These are phyloP conservation scores for Sitophilus oryzae DNA, from an alignment of 1,140 invertebrate genomes.

Conservation along the genomic window DNA sequence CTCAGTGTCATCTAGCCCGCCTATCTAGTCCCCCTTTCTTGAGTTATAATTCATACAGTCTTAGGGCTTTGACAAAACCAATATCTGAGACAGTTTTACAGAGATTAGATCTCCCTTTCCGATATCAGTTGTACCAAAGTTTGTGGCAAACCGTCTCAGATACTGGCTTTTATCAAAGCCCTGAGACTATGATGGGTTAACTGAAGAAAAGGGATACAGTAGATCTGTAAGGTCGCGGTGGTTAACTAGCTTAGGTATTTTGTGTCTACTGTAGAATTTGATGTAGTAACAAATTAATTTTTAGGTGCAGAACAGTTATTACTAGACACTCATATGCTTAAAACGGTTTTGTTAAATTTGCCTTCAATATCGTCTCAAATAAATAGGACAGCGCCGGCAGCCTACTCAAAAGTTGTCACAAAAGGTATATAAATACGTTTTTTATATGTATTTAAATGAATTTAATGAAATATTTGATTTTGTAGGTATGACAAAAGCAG, in stretches of 20 bases:
- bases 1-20: no score
- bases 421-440: slow-evolving; percentile 56
- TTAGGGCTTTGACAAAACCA: no score
- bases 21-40: no score
- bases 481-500: slow-evolving; percentile 83
- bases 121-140: no score
- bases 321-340: slow-evolving; percentile 94
- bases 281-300: slow-evolving; percentile 38
- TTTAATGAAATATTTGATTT: background rate
- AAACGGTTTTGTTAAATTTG: slow-evolving; percentile 91
- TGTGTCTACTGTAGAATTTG: background rate
- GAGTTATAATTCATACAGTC: no score
- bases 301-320: slow-evolving; percentile 89
- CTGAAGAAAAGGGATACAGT: no score
- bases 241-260: background rate
- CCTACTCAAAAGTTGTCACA: slow-evolving; percentile 80
- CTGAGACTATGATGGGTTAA: no score
- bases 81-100: no score
- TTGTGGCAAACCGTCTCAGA: no score
- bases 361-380: slow-evolving; percentile 88
- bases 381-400: slow-evolving; percentile 78
- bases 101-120: no score
- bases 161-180: no score
- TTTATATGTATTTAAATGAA: background rate
- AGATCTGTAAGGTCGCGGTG: no score